A percentile compares a stretch with the other conserved stretches of the same genome.
These are phyloP conservation scores for Oncorhynchus gorbuscha DNA, from an alignment of 2,113 vertebrate genomes.

Conservation along the genomic window DNA sequence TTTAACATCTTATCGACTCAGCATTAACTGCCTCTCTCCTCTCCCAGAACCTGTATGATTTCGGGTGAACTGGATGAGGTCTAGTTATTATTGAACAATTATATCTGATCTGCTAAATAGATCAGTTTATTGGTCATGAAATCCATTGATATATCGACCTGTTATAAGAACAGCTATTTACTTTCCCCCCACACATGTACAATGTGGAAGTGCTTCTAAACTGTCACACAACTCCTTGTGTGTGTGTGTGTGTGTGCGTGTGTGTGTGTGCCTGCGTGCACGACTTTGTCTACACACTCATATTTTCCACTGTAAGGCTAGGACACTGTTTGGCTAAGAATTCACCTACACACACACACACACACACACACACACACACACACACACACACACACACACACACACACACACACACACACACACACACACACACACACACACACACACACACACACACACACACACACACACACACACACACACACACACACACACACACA, in stretches of 20 bases:
- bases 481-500: too few species aligned
- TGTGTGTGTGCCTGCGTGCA: not conserved
- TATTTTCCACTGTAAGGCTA: too few species aligned
- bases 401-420: too few species aligned
- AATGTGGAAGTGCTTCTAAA: not conserved
- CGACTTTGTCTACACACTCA: too few species aligned
- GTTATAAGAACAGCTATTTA: slow-evolving; percentile 6
- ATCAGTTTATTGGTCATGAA: slow-evolving; percentile 1
- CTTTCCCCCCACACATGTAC: not conserved
- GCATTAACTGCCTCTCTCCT: slow-evolving; percentile 61
- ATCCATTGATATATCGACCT: slow-evolving; percentile 2
- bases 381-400: too few species aligned
- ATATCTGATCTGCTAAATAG: slow-evolving; percentile 11
- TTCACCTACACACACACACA: too few species aligned
- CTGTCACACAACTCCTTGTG: not conserved
- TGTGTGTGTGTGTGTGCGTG: not conserved
- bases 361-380: too few species aligned
- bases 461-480: too few species aligned
- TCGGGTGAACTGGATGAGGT: slow-evolving; percentile 17
- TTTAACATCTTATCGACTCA: slow-evolving; percentile 45
- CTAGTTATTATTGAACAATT: slow-evolving; percentile 5
- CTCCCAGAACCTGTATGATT: slow-evolving; percentile 6
- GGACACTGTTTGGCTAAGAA: too few species aligned
- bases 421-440: too few species aligned
- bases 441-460: too few species aligned